A percentile compares a stretch with the other conserved stretches of the same genome.
Conservation (phyloP, 2,888 invertebrate species). For the Corbicula japonica region DNA sequence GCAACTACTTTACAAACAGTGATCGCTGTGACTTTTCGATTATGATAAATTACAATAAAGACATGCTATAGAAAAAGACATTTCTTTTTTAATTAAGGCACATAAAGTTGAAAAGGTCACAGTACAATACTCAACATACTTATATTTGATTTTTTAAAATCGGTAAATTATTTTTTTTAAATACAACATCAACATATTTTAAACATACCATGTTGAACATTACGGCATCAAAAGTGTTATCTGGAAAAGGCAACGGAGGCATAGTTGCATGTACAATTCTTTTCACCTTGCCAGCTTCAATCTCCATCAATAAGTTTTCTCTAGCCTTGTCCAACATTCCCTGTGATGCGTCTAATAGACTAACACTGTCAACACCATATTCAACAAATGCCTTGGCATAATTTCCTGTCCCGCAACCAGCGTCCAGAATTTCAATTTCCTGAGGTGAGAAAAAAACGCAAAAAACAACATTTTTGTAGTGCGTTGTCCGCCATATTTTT, state of each 20-base stretch:
- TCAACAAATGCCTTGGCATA: conserved; percentile 33
- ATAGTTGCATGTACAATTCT: conserved; percentile 25
- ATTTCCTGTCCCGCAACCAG: conserved; percentile 56
- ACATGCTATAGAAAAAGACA: too few species aligned
- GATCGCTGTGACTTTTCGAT: too few species aligned
- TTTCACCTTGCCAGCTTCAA: conserved; percentile 1
- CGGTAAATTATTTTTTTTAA: too few species aligned
- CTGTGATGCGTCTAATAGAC: conserved; percentile 42
- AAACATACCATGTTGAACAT: conserved; percentile 58
- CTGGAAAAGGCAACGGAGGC: conserved; percentile 46
- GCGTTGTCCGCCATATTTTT: too few species aligned
- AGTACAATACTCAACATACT: too few species aligned
- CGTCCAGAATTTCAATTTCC: conserved; percentile 55
- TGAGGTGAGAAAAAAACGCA: neutral
- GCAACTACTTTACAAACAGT: too few species aligned
- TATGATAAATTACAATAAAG: too few species aligned
- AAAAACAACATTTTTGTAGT: too few species aligned
- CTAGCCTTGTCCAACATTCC: conserved; percentile 58
- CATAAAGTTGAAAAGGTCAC: too few species aligned
- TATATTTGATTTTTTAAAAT: too few species aligned
- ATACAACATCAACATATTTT: too few species aligned
- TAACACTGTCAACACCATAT: conserved; percentile 36
- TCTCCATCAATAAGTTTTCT: conserved; percentile 32
- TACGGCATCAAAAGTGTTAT: conserved; percentile 51
- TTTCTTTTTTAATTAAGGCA: too few species aligned